Base-by-base conservation (phyloP, 23 tunicate genomes). In the Diplosoma virens region DNA sequence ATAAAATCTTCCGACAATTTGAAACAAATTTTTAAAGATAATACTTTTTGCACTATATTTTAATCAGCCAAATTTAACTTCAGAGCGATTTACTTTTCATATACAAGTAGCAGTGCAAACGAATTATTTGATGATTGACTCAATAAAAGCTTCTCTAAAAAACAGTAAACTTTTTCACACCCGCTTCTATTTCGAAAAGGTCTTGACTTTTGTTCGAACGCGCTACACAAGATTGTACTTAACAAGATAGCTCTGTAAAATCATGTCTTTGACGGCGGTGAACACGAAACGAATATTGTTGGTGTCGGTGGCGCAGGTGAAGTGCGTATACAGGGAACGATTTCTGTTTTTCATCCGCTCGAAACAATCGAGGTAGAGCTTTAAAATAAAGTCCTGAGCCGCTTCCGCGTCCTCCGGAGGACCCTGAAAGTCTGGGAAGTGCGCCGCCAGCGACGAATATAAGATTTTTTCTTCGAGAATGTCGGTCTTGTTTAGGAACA, bases 251-350 rank as follows among this genome's bases (percentile, higher is more conserved):
- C 78, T 80, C 76, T 85, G 90, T 35, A 92, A 65, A 53, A 92
- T 92, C 37, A 92, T 92, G 61, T 92, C 97, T 68, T 92, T 92
- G 24, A 92, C 82, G n/a, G 97, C 97, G 18, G 90, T 86, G 47
- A 92, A 92, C 30, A 92, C 97, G 67, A 86, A 92, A 3, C 82
- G 58, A 68, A 92, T 92, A 41, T 92, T 92, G 31, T 82, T 75
- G 30, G 97, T 92, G 59, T 92, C 97, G 22, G 97, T 92, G 18
- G 97, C 97, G 56, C 97, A 92, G 18, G 97, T 92, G 59, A 80
- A 92, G 37, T 92, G 97, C 0, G 85, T 55, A 56, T 92, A 92
- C 76, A 92, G 30, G 33, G 90, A 84, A 24, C 97, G 76, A 63
- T 85, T 92, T 20, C 76, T 75, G 56, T 79, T 76, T 25, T 85